Base-by-base conservation (phyloP, 2,797 vertebrate species). In the Mus spretus region DNA sequence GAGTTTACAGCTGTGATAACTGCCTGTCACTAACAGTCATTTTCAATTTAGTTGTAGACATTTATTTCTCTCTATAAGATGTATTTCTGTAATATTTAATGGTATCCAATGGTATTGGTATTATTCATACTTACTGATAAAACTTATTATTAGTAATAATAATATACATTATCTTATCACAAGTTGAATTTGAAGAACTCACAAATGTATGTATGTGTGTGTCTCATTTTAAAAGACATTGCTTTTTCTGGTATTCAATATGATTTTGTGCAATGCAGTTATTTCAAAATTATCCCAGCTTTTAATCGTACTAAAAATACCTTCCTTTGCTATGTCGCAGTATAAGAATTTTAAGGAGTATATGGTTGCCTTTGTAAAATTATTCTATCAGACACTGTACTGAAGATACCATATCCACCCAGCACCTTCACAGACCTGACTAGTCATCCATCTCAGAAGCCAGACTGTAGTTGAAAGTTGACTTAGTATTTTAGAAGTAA, bases 41-140 rank as follows among this genome's bases (percentile, higher is more conserved):
- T 95, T 96, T 93, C 28, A 96, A n/a, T 96, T 79, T 75, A 59
- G 10, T 44, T 92, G 87, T 65, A 90, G 31, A 26, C 79, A 70
- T 84, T 90, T 78, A 31, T 89, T 70, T 20, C 53, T 44, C 53
- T 77, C 44, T 88, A 13, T 9, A 91, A 24, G 28, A 79, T 89
- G 1, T 94, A 93, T 81, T 89, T 95, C 83, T 19, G 26, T 92
- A 82, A 87, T 89, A 74, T 78, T 95, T 83, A 91, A 3, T 95
- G 44, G 6, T 78, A 9, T 85, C 3, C 11, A 47, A 4, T 75
- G n/a, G 19, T 50, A 96, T n/a, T 85, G 37, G 65, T 47, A 34
- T 4, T 90, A 55, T 53, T n/a, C 57, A n/a, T 17, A 91, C 24
- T 5, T 88, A 67, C 61, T 95, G 12, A 72, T 74, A 90, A 40